These are phyloP conservation scores for Pecten maximus DNA, from an alignment of 2,888 invertebrate genomes.

Conservation along the genomic window DNA sequence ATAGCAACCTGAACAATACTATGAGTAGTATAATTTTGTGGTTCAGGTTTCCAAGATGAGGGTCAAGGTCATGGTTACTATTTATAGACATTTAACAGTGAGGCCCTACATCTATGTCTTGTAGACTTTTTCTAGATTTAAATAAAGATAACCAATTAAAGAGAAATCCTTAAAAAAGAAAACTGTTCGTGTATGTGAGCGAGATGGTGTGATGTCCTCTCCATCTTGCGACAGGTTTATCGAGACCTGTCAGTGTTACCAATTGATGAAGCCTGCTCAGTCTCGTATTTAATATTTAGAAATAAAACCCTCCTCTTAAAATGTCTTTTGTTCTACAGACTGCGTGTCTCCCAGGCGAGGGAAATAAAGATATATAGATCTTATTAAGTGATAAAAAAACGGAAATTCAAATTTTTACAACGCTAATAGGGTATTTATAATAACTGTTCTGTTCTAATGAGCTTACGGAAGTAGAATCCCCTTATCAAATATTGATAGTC, in stretches of 20 bases:
- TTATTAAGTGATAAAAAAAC: slow-evolving; percentile 9
- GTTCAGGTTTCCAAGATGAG: no score
- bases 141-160: not conserved
- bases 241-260: not conserved
- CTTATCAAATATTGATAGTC: slow-evolving; percentile 27
- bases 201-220: not conserved
- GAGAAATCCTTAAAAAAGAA: no score
- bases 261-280: not conserved
- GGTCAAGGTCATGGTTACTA: no score
- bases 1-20: no score
- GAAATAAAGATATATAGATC: slow-evolving; percentile 24
- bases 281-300: not conserved
- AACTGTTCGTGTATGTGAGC: not conserved
- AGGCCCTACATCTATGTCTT: no score
- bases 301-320: not conserved
- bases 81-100: no score
- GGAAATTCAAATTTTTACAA: slow-evolving; percentile 6
- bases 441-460: slow-evolving; percentile 15
- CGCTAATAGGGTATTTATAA: slow-evolving; percentile 5
- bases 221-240: not conserved
- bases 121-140: not conserved
- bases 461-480: not conserved
- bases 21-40: no score
- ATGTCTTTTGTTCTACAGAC: not conserved
- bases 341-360: not conserved